These are phyloP conservation scores for Bombus difficillimus DNA, from an alignment of 1,140 invertebrate genomes.

Conservation along the genomic window DNA sequence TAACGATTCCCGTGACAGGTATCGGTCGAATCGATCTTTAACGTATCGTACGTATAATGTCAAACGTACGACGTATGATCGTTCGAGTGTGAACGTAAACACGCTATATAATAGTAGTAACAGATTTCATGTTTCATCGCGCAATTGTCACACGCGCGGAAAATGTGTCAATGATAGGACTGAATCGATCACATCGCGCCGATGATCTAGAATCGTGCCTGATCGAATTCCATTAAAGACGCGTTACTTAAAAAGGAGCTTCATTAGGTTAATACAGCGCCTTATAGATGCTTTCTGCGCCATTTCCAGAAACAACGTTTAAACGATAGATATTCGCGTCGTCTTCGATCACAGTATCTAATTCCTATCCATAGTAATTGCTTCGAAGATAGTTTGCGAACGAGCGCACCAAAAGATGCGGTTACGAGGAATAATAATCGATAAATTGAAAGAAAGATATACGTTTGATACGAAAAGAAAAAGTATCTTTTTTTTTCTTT, in stretches of 20 bases:
- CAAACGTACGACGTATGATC: neutral
- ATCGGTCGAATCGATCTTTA: neutral
- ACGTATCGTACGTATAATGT: neutral
- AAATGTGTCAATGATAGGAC: slow-evolving; percentile 26
- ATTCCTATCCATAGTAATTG: no score
- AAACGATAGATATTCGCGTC: neutral
- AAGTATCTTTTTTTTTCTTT: no score
- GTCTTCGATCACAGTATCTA: no score
- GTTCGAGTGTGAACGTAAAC: neutral
- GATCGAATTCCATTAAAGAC: neutral
- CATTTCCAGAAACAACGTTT: neutral
- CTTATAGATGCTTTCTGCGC: neutral
- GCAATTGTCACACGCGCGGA: neutral
- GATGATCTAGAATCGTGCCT: slow-evolving; percentile 19
- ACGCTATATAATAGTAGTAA: neutral
- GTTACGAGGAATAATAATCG: no score
- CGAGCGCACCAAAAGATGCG: no score
- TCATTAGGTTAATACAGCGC: neutral
- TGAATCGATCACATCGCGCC: neutral
- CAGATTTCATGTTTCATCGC: slow-evolving; percentile 8
- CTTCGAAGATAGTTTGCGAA: no score
- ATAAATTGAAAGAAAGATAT: no score
- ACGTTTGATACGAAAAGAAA: neutral
- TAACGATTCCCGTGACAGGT: neutral
- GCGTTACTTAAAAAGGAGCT: slow-evolving; percentile 2